Evolutionary conservation across 1,140 invertebrate species (phyloP), one percentile per base, ranked within the genome.

Genomic region (Pogonomyrmex californicus): DNA sequence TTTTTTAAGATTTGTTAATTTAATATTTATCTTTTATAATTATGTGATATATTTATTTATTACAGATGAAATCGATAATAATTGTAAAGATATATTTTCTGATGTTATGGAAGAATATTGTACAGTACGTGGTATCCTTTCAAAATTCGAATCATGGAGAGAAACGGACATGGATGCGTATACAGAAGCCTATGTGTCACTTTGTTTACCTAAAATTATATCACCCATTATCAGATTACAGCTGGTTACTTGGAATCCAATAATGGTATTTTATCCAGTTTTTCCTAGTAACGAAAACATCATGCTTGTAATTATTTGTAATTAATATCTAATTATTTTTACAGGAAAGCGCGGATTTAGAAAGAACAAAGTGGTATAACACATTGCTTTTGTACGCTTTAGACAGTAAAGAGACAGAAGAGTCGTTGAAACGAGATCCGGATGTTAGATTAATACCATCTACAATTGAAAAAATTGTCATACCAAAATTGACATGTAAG

Each of bases 91-190:
- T 66, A 93, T 99, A 86, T 99, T 99, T 95, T 97, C 97, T 60
- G 99, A 99, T 95, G 98, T 99, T 1, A 96, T 98, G 62, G 98
- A 99, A 38, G 99, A 99, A 86, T 99, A 99, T 96, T 97, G 97
- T 88, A 97, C 97, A 66, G 95, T 99, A 38, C 96, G 97, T 85
- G 96, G 96, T 76, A 97, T 99, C 85, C 96, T 98, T 87, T 95
- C 96, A 38, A 96, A 97, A 89, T 97, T 99, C 93, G 97, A 98
- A 93, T 96, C 97, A 23, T 99, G 98, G 98, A 97, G 97, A 87
- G 96, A 96, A 75, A 96, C 96, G 0, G 97, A 98, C 92, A 94
- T 96, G 51, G 95, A 97, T 66, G 97, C 98, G 0, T 99, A 99
- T 92, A 96, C 96, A 82, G 98, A 99, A 94, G 98, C 99, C 30